Percentiles rank a stretch among this genome's conserved stretches.
These are phyloP conservation scores for Channa argus DNA, from an alignment of 2,113 vertebrate genomes.

Conservation along the genomic window DNA sequence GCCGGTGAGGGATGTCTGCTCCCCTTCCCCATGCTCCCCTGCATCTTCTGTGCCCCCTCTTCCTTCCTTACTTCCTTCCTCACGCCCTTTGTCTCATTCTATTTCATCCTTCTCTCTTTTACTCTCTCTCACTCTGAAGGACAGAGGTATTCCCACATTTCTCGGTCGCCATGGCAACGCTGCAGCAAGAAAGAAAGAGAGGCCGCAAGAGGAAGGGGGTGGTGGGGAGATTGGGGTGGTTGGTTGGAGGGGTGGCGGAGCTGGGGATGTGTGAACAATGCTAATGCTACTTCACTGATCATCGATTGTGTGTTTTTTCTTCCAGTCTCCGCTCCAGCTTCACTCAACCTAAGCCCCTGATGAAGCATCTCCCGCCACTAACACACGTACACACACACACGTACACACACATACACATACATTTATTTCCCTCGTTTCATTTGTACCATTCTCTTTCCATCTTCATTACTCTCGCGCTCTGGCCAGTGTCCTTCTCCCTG, in stretches of 20 bases:
- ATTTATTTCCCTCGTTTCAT: conserved; percentile 30
- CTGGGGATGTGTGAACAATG: conserved; percentile 78
- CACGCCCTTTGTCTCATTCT: conserved; percentile 23
- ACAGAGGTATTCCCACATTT: conserved; percentile 87
- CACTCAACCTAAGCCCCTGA: conserved; percentile 13
- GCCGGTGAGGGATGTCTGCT: conserved; percentile 35
- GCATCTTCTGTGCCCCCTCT: not conserved
- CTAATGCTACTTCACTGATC: conserved; percentile 79
- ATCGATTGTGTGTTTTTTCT: conserved; percentile 59
- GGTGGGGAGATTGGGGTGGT: conserved; percentile 15
- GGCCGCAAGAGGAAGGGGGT: conserved; percentile 67
- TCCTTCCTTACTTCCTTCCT: conserved; percentile 16
- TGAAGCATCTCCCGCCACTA: not conserved
- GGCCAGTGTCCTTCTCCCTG: conserved; percentile 50
- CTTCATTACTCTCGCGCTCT: conserved; percentile 32
- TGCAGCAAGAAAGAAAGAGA: conserved; percentile 82
- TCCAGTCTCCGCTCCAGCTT: not conserved
- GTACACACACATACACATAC: not conserved
- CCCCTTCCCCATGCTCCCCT: not conserved
- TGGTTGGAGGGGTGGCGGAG: conserved; percentile 14
- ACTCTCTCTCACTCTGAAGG: conserved; percentile 81
- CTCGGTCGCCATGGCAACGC: conserved; percentile 84
- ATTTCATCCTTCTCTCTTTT: conserved; percentile 33
- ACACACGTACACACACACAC: not conserved
- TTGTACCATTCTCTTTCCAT: conserved; percentile 30